phyloP scores from a whole-genome alignment of 2,797 vertebrate genomes.

The Alauda arvensis region DNA sequence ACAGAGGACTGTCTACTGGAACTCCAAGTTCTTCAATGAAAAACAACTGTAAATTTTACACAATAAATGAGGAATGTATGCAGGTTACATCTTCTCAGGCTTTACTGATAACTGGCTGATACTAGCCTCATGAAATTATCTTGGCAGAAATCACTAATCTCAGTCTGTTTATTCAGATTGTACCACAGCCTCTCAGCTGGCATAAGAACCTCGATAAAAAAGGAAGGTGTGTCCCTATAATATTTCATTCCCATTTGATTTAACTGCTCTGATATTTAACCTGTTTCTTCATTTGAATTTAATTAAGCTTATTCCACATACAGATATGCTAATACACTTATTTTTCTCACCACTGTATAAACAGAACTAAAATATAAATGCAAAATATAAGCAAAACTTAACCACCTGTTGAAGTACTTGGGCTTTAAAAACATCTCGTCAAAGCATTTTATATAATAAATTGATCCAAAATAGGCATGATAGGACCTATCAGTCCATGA shows the following conservation, averaged over 20 bases:
- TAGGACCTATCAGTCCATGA: not conserved
- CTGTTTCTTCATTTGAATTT: slow-evolving; percentile 26
- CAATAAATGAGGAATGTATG: not conserved
- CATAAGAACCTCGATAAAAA: slow-evolving; percentile 9
- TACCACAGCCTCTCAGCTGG: not conserved
- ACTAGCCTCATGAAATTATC: not conserved
- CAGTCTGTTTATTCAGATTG: not conserved
- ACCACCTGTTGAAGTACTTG: not conserved
- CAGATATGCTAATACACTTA: slow-evolving; percentile 7
- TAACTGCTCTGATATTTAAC: slow-evolving; percentile 13
- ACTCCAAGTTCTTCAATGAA: not conserved
- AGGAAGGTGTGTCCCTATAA: not conserved
- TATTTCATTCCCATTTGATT: not conserved
- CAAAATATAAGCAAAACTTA: slow-evolving; percentile 19
- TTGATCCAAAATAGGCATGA: not conserved
- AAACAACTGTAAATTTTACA: not conserved
- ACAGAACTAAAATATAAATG: slow-evolving; percentile 18
- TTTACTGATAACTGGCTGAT: not conserved
- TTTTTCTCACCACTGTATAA: slow-evolving; percentile 31
- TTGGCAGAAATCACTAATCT: not conserved
- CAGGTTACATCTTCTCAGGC: not conserved
- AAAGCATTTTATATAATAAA: not conserved
- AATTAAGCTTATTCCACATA: not conserved
- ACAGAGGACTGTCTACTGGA: not conserved
- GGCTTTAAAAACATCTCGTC: not conserved